Percentiles rank a stretch among this genome's conserved stretches.
These are phyloP conservation scores for Theocolax elegans DNA, from an alignment of 1,140 invertebrate genomes.

Conservation along the genomic window DNA sequence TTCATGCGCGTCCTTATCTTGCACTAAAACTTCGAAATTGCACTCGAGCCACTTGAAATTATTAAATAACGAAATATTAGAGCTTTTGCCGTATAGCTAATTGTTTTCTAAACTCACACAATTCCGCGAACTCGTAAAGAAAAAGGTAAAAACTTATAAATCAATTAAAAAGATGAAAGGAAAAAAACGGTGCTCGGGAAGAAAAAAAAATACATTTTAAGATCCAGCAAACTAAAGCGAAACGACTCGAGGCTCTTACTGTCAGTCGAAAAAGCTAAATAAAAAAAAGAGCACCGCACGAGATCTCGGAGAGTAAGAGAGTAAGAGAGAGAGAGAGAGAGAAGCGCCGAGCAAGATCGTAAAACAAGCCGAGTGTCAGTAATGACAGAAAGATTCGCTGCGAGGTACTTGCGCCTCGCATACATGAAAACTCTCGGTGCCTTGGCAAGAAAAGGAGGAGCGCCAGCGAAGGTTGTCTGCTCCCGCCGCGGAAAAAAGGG, in stretches of 20 bases:
- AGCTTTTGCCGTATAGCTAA: too few relatives aligned
- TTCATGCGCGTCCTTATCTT: too few relatives aligned
- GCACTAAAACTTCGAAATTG: too few relatives aligned
- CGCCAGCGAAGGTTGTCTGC: constrained; percentile 62
- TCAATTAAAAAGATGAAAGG: too few relatives aligned
- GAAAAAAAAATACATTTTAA: constrained; percentile 22
- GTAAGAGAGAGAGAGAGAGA: constrained; percentile 38
- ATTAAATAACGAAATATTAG: too few relatives aligned
- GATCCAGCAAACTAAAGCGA: constrained; percentile 13
- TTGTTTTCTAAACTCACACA: too few relatives aligned
- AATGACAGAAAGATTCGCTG: constrained; percentile 35
- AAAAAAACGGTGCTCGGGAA: too few relatives aligned
- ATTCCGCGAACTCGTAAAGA: too few relatives aligned
- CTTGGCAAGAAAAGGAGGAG: constrained; percentile 22
- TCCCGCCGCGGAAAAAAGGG: constrained; percentile 55
- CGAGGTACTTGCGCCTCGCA: neutral
- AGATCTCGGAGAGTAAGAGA: neutral
- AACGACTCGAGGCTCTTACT: constrained; percentile 10
- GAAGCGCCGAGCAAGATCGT: constrained; percentile 36
- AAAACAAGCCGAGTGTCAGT: constrained; percentile 36
- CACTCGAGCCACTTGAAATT: too few relatives aligned
- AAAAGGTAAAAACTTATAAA: too few relatives aligned
- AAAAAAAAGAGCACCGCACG: neutral
- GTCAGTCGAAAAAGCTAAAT: neutral
- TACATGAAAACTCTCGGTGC: constrained; percentile 11